Base-by-base conservation (phyloP, 1,140 invertebrate species). In the Drosophila triauraria region DNA sequence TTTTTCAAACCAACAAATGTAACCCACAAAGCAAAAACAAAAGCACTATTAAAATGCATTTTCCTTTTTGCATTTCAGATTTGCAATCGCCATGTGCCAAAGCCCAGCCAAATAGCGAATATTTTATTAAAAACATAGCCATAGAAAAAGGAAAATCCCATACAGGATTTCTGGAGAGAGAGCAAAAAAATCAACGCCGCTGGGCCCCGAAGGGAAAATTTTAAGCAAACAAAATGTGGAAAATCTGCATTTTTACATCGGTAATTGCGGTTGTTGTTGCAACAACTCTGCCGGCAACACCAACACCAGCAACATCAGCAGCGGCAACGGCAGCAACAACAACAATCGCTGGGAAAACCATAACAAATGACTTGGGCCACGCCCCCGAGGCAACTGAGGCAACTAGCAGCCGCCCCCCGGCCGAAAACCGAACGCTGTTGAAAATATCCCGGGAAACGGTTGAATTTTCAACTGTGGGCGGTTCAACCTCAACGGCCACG, bases 201-300 rank as follows among this genome's bases (percentile, higher is more conserved):
- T 23, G 40, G 12, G 25, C 40, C 20, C 42, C 15, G 6, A 70
- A 58, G 67, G 32, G 25, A 46, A 46, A 50, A 43, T 47, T 50
- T 25, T 50, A 43, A 72, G 27, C 46, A 32, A 77, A 67, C 61
- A 83, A 83, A 83, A 87, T 87, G 84, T 54, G 74, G 57, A 91
- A 90, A 90, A 80, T 91, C 54, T 91, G 79, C 79, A 83, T 90
- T 82, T 86, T 90, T 75, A 86, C 77, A 83, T 80, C 83, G 79
- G 72, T 82, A 90, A 90, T 91, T 78, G 71, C 68, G 59, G 77
- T 64, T 44, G 68, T 69, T 56, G 67, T 65, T 17, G 46, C 60
- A 64, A 48, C 78, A 47, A 72, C 62, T 42, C 53, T 27, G 25
- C 23, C 46, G 62, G 9, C 61, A 56, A 23, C 43, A 65, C 40